phyloP scores from a whole-genome alignment of 2,113 vertebrate genomes.

The Calidris pugnax region DNA sequence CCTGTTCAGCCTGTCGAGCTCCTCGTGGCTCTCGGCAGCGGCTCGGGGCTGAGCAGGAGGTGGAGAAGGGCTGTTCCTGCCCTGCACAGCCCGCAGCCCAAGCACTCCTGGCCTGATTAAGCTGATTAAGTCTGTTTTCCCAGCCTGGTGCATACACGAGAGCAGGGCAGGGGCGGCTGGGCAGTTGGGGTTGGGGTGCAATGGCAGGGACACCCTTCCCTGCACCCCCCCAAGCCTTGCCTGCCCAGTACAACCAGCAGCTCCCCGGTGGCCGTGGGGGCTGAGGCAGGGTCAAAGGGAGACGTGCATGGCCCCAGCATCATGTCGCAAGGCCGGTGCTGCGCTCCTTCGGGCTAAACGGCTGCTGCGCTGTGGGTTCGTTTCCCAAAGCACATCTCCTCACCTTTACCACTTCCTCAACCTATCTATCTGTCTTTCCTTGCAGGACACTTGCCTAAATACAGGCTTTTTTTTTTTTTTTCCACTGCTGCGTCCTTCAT shows the following conservation, averaged over 20 bases:
- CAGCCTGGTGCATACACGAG: neutral
- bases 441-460: neutral
- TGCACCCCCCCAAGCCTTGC: neutral
- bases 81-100: neutral
- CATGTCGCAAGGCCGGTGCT: fast-evolving
- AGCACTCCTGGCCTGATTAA: neutral
- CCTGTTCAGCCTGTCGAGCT: slow-evolving; percentile 42
- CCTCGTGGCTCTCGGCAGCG: neutral
- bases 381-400: neutral
- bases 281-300: fast-evolving
- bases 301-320: fast-evolving
- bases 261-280: fast-evolving
- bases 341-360: fast-evolving
- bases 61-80: neutral
- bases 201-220: neutral
- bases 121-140: neutral
- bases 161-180: neutral
- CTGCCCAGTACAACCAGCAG: neutral
- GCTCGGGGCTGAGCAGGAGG: neutral
- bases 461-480: neutral
- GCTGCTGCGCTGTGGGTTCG: neutral
- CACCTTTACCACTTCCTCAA: neutral
- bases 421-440: neutral
- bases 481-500: neutral
- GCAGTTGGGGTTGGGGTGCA: fast-evolving